Base-by-base conservation (phyloP, 92 coral and sea anemone species). In the Palythoa grandis region DNA sequence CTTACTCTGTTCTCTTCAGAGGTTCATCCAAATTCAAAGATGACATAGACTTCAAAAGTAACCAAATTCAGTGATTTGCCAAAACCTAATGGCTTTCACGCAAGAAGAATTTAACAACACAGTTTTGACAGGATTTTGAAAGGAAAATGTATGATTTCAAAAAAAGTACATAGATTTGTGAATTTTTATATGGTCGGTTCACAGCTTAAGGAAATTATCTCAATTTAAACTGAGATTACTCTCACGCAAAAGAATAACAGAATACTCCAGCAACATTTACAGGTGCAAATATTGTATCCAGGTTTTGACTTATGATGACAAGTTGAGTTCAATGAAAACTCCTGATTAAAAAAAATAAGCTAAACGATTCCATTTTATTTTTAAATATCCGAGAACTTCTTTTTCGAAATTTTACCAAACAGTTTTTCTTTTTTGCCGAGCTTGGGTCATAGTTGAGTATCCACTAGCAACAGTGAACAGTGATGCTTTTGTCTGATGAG, bases 381-480 rank as follows among this genome's bases (percentile, higher is more conserved):
- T 38, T 23, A 2, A 11, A n/a, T 11, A 12, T 50, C 38, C 25
- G 24, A 7, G 15, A 39, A 12, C 50, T 11, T 72, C 17, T 72
- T 17, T 22, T 11, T 10, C 53, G n/a, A 24, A 13, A 22, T 66
- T 22, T 65, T 80, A 16, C 66, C 40, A 20, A 48, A 15, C 4
- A 69, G 54, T 10, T 63, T 66, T 80, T 16, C 40, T 29, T 23
- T 48, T 67, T 22, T 8, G 39, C 43, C n/a, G 11, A 8, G 47
- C 11, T 20, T 38, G 37, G 17, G 38, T 52, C 84, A 72, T 11
- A 70, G 20, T 43, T 63, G 20, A 5, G 61, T n/a, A 13, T 29
- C 74, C 53, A 52, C 66, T 80, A 80, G 85, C 85, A 80, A 80
- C 85, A 39, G 14, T 80, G n/a, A 1, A 11, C 58, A 40, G n/a